Base-by-base conservation (phyloP, 2,797 vertebrate genomes). In the Sebastiscus albofasciatus region DNA sequence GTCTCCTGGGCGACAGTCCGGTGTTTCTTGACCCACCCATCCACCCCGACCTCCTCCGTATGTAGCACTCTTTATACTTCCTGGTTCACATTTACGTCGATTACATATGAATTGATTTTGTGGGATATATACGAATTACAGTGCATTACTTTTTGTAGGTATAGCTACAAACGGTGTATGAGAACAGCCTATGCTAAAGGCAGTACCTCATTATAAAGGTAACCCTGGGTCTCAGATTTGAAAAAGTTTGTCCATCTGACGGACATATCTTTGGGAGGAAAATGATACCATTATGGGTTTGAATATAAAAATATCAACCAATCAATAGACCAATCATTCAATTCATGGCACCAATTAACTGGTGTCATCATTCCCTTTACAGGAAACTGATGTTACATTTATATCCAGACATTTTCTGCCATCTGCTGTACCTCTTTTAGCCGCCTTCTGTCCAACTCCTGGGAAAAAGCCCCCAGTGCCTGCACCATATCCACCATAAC, bases 371-470 rank as follows among this genome's bases (percentile, higher is more conserved):
- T 12, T 20, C 1, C n/a, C 11, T 55, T 74, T 59, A 39, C 2
- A 13, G n/a, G 6, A 74, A 18, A n/a, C 6, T 2, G 4, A 58
- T 39, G 69, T 59, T 42, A 46, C 16, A 83, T 75, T 82, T 81
- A 18, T 24, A 42, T 6, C 13, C 13, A 68, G 58, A 58, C 9
- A 54, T 76, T 13, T 66, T 80, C 13, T 46, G 34, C 20, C 27
- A 18, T 58, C 20, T 42, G 24, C 27, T 72, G 29, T 90, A 95
- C 94, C 93, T 91, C 85, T 87, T 92, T 97, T 97, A 55, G 90
- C 92, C 79, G 96, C 96, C 87, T 98, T 97, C 36, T 59, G 96
- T 81, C 81, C 92, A 79, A 14, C 79, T 81, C 93, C 91, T 10
- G 92, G 94, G 81, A 84, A 92, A 72, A 93, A 91, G 22, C 92